A percentile compares a stretch with the other conserved stretches of the same genome.
Evolutionary conservation across 2,888 invertebrate species (phyloP).

Genomic region (Anorthoa munda): DNA sequence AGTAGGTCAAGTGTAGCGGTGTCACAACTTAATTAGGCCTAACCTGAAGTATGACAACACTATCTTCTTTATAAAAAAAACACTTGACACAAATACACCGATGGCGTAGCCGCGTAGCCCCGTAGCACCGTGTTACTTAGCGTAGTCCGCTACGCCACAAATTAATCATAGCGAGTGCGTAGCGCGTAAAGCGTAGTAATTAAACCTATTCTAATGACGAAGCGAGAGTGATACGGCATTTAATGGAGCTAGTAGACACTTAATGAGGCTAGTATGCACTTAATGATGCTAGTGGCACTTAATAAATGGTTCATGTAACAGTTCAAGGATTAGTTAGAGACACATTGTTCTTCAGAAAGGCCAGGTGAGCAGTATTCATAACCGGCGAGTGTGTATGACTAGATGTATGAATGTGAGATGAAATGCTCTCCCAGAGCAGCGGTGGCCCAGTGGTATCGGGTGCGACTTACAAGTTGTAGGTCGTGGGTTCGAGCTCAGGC

Average conservation of each 20-base stretch:
- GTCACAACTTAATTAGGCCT: background rate
- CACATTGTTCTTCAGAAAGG: no score
- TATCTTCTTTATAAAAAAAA: background rate
- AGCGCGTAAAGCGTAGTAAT: constrained; percentile 48
- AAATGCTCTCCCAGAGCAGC: no score
- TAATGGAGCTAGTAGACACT: constrained; percentile 11
- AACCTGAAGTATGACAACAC: background rate
- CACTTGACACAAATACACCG: constrained; percentile 22
- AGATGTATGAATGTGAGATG: no score
- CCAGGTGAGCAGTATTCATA: no score
- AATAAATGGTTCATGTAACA: background rate
- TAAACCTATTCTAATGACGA: constrained; percentile 32
- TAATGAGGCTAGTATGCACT: background rate
- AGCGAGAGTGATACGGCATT: constrained; percentile 13
- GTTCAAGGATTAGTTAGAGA: background rate
- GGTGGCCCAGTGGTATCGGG: no score
- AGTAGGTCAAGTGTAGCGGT: constrained; percentile 20
- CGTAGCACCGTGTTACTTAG: constrained; percentile 36
- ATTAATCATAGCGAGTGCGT: constrained; percentile 42
- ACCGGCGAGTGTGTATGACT: no score
- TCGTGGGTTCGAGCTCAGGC: no score
- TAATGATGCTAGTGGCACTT: constrained; percentile 16
- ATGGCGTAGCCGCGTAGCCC: constrained; percentile 16
- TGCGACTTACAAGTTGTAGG: no score
- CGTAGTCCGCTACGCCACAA: constrained; percentile 42